These are phyloP conservation scores for Drosophila rhopaloa DNA, from an alignment of 1,140 invertebrate species.

Conservation along the genomic window DNA sequence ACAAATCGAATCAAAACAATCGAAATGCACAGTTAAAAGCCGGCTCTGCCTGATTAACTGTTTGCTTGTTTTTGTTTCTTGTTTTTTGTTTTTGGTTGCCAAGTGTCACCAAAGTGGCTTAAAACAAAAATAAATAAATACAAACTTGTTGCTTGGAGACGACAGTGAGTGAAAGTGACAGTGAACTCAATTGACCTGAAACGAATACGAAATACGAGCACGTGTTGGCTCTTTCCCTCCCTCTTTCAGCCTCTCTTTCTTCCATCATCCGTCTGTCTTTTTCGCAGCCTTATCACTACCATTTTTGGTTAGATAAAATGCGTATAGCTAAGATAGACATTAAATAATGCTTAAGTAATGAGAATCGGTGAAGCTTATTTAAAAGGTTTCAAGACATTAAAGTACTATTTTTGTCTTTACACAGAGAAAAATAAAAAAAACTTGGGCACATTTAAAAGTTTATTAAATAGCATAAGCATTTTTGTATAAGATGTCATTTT, in stretches of 20 bases:
- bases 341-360: constrained; percentile 21
- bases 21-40: constrained; percentile 64
- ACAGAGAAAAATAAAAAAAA: background rate
- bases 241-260: too few species aligned
- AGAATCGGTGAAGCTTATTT: background rate
- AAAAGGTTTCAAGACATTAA: constrained; percentile 11
- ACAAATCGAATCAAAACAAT: constrained; percentile 48
- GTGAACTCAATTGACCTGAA: constrained; percentile 77
- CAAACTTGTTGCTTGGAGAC: constrained; percentile 20
- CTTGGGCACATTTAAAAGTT: too few species aligned
- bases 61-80: background rate
- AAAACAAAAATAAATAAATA: constrained; percentile 27
- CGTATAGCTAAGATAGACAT: constrained; percentile 9
- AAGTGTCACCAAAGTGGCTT: constrained; percentile 48
- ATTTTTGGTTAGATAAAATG: constrained; percentile 26
- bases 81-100: background rate
- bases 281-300: constrained; percentile 5
- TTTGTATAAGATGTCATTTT: too few species aligned
- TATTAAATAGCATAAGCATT: too few species aligned
- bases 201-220: constrained; percentile 36
- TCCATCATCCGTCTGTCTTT: background rate
- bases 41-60: constrained; percentile 37
- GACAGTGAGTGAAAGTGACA: constrained; percentile 71
- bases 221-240: constrained; percentile 20
- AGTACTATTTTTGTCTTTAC: background rate